Percentiles rank a stretch among this genome's conserved stretches.
These are phyloP conservation scores for Aphaenogaster rudis DNA, from an alignment of 1,140 invertebrate genomes.

Conservation along the genomic window DNA sequence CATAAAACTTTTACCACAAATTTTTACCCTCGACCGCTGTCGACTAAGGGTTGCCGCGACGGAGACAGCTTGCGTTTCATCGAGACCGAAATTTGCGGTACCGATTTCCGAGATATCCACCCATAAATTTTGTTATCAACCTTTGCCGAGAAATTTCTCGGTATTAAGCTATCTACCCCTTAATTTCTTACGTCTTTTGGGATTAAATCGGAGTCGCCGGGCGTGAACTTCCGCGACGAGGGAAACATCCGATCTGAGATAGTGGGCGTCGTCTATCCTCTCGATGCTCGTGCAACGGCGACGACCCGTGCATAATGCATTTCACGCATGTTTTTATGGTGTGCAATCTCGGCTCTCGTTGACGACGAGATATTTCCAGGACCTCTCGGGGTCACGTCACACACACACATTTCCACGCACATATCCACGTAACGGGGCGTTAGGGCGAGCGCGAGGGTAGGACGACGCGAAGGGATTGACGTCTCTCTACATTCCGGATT, in stretches of 20 bases:
- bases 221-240: constrained; percentile 7
- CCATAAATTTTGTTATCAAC: neutral
- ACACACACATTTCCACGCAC: neutral
- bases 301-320: constrained; percentile 34
- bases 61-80: neutral
- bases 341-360: constrained; percentile 9
- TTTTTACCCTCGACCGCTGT: neutral
- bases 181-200: constrained; percentile 6
- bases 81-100: neutral
- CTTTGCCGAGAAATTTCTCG: constrained; percentile 21
- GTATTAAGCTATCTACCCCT: neutral
- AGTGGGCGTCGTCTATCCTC: neutral
- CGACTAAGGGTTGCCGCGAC: too few relatives aligned
- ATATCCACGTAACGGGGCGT: neutral
- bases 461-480: neutral
- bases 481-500: constrained; percentile 41
- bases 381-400: constrained; percentile 9
- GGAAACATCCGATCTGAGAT: constrained; percentile 30
- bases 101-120: neutral
- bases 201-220: neutral
- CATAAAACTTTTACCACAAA: constrained; percentile 17
- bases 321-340: constrained; percentile 61
- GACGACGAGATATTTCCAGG: constrained; percentile 54
- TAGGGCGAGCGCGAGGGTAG: neutral
- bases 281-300: neutral